These are phyloP conservation scores for Mactra quadrangularis DNA, from an alignment of 1,140 invertebrate genomes.

Conservation along the genomic window DNA sequence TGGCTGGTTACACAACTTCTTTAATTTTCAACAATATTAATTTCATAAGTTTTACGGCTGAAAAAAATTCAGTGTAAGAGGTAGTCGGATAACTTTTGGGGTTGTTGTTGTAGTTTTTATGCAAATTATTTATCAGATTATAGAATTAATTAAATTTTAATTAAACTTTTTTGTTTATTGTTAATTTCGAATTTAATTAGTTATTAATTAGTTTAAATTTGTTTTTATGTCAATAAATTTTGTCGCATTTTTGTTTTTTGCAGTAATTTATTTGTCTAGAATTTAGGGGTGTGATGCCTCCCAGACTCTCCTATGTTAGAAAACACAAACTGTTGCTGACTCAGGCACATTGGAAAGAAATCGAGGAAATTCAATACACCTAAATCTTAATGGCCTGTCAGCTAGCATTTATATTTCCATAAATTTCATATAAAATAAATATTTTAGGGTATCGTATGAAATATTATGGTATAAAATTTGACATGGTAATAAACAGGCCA, in stretches of 20 bases:
- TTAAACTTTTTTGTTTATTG: no score
- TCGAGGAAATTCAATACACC: slow-evolving; percentile 51
- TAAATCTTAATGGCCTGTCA: slow-evolving; percentile 62
- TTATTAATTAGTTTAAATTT: no score
- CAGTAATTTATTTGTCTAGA: no score
- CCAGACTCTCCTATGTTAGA: background rate
- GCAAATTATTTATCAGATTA: slow-evolving; percentile 4
- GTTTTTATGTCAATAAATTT: no score
- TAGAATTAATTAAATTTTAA: no score
- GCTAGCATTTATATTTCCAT: slow-evolving; percentile 61
- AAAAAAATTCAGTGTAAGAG: no score
- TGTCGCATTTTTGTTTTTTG: no score
- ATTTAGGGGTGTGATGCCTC: background rate
- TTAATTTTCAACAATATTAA: slow-evolving; percentile 30
- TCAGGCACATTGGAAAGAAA: slow-evolving; percentile 26
- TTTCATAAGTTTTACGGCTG: slow-evolving; percentile 20
- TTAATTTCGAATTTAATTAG: no score
- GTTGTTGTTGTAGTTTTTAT: no score
- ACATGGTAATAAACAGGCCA: slow-evolving; percentile 51
- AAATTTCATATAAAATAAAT: slow-evolving; percentile 66
- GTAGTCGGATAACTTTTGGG: no score
- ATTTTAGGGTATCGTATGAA: slow-evolving; percentile 44
- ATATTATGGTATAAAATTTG: slow-evolving; percentile 53
- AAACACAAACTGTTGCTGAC: no score
- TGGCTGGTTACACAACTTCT: no score